These are phyloP conservation scores for Nasonovia ribisnigri DNA, from an alignment of 2,888 invertebrate species.

Conservation along the genomic window DNA sequence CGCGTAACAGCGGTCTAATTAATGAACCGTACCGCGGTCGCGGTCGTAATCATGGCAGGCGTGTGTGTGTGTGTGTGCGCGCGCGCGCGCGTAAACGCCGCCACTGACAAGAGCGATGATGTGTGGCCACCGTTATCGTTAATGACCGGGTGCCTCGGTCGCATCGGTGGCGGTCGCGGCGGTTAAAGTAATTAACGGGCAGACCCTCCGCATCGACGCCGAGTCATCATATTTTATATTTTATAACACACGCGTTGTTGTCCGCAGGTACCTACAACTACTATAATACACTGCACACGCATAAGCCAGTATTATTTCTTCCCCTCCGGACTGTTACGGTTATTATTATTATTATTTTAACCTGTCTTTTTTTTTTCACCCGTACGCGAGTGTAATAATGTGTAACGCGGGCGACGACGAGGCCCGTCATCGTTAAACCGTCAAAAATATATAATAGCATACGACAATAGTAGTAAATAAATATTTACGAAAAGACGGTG, in stretches of 20 bases:
- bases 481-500: background rate
- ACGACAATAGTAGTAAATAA: conserved; percentile 15
- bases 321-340: conserved; percentile 10
- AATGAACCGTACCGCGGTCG: conserved; percentile 15
- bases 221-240: conserved; percentile 53
- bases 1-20: conserved; percentile 45
- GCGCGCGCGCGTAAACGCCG: background rate
- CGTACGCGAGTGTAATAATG: background rate
- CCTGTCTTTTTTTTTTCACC: background rate
- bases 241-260: conserved; percentile 3
- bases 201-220: conserved; percentile 60
- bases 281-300: background rate
- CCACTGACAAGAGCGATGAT: conserved; percentile 53
- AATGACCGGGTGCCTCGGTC: conserved; percentile 41
- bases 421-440: conserved; percentile 46
- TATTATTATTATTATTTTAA: conserved; percentile 31
- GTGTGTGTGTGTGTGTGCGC: background rate
- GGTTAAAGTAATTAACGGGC: conserved; percentile 53
- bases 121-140: conserved; percentile 51
- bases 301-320: background rate
- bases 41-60: background rate
- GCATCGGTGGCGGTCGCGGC: background rate
- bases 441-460: conserved; percentile 17
- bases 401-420: background rate
- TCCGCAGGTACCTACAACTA: background rate